These are phyloP conservation scores for Zaprionus lineosus DNA, from an alignment of 2,888 invertebrate species.

Conservation along the genomic window DNA sequence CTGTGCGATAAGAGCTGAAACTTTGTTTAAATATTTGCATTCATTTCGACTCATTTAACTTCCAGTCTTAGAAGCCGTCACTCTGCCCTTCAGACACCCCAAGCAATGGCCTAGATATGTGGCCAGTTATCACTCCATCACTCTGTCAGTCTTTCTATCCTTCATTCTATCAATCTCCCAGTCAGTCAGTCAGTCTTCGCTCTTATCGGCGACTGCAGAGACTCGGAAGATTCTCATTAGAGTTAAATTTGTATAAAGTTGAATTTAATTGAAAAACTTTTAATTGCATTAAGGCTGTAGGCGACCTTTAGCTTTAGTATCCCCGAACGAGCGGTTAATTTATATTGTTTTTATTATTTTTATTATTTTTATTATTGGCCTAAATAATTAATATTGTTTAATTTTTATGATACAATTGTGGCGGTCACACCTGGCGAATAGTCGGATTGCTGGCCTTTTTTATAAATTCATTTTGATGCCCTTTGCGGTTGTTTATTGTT, in stretches of 20 bases:
- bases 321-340: constrained; percentile 47
- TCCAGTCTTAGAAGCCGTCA: constrained; percentile 23
- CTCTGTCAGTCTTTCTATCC: too few species aligned
- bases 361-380: too few species aligned
- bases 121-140: constrained; percentile 14
- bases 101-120: constrained; percentile 43
- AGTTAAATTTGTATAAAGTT: too few species aligned
- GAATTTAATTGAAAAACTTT: too few species aligned
- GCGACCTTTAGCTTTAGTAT: constrained; percentile 45
- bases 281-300: not conserved
- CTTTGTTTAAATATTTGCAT: constrained; percentile 51
- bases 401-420: constrained; percentile 13
- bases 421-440: constrained; percentile 43
- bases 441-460: constrained; percentile 22
- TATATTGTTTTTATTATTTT: too few species aligned
- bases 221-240: too few species aligned
- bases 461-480: constrained; percentile 6
- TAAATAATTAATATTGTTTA: constrained; percentile 52
- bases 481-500: constrained; percentile 30
- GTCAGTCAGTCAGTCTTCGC: not conserved
- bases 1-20: constrained; percentile 11
- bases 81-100: constrained; percentile 38
- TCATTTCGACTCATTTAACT: constrained; percentile 23
- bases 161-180: not conserved
- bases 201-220: too few species aligned